phyloP scores from a whole-genome alignment of 53 echinoderm and acorn worm species.

The Hippasteria phrygiana region DNA sequence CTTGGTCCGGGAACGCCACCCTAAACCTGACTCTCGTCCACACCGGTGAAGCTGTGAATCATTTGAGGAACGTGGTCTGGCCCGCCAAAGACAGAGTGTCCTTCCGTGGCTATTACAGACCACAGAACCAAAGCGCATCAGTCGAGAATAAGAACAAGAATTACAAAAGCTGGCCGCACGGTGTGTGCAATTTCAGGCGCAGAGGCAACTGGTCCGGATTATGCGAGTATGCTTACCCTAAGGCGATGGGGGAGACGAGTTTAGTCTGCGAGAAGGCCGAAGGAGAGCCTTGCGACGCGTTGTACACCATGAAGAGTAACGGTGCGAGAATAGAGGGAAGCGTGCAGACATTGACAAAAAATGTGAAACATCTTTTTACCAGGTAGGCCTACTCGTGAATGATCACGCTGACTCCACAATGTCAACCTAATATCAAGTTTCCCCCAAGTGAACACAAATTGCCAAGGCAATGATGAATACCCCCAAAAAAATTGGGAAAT shows the following conservation, averaged over 20 bases:
- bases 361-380: conserved; percentile 23
- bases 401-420: neutral
- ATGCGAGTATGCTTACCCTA: conserved; percentile 7
- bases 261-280: neutral
- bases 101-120: conserved; percentile 13
- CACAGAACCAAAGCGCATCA: neutral
- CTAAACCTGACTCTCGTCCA: conserved; percentile 39
- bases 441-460: too few species aligned
- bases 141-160: neutral
- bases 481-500: too few species aligned
- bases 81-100: neutral
- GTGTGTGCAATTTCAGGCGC: conserved; percentile 2
- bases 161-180: neutral
- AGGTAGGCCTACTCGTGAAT: neutral
- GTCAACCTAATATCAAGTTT: neutral
- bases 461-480: too few species aligned
- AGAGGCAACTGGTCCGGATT: conserved; percentile 11
- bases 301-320: neutral
- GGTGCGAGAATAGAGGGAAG: neutral
- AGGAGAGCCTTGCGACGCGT: conserved; percentile 7
- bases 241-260: conserved; percentile 25
- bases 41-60: conserved; percentile 30
- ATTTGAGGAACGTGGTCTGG: conserved; percentile 27
- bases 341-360: neutral
- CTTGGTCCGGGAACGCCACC: conserved; percentile 24